Base-by-base conservation (phyloP, 23 tunicate genomes). In the Corella eumyota region DNA sequence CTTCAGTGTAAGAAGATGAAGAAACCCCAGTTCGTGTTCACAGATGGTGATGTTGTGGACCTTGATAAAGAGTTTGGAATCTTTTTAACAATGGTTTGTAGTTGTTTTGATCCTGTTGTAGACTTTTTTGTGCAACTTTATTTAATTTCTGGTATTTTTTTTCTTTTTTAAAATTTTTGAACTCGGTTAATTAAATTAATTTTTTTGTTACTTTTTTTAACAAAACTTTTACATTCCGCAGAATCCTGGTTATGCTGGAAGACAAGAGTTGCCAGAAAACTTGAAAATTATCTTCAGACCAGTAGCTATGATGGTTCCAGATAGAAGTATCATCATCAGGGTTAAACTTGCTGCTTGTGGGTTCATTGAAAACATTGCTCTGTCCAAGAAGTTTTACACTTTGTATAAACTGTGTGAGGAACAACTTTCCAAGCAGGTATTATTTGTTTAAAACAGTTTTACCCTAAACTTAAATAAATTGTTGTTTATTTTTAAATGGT, bases 301-400 rank as follows among this genome's bases (percentile, higher is more conserved):
- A 6, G 93, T 85, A 23, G 99, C 99, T 36, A 93, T 93, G 99
- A 93, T 93, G 99, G 99, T 93, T n/a, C 99, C 99, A 0, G 99
- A 93, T 63, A 49, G 99, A 33, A 76, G 81, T 64, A 93, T 93
- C 83, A 93, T 93, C 70, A 93, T 93, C 65, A 83, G 99, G 3
- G 99, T 93, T 54, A 93, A 93, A 62, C 79, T 93, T 6, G 99
- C 99, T 68, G 64, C 99, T 24, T 78, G 90, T 36, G 99, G 99
- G 78, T 93, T 93, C 79, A 77, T 77, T 32, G 95, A 85, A 48
- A 93, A 93, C 61, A 71, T 77, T 26, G 67, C 58, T 9, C 83
- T 93, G 17, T 72, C 99, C 37, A 78, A 84, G 83, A 93, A 93
- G 73, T 93, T 93, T 45, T 93, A 84, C 66, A 93, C 99, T 28